These are phyloP conservation scores for Glaucopsyche alexis DNA, from an alignment of 2,888 invertebrate genomes.

Conservation along the genomic window DNA sequence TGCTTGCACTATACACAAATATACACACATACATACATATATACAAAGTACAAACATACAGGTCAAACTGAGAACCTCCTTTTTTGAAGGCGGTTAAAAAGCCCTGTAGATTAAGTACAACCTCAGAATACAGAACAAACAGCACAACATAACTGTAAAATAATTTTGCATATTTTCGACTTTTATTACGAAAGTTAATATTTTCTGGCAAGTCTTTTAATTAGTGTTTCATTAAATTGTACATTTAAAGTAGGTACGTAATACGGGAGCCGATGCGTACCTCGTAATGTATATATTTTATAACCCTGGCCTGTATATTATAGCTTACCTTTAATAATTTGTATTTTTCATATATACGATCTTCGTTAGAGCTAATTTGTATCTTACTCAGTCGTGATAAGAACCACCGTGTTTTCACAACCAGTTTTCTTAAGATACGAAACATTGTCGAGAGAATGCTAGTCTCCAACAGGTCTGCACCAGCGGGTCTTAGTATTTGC, in stretches of 20 bases:
- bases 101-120: conserved; percentile 5
- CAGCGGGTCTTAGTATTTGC: conserved; percentile 63
- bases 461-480: conserved; percentile 49
- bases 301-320: conserved; percentile 70
- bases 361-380: conserved; percentile 37
- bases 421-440: conserved; percentile 45
- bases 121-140: too few relatives aligned
- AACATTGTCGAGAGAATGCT: conserved; percentile 18
- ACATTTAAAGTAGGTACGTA: conserved; percentile 55
- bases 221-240: conserved; percentile 40
- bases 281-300: conserved; percentile 74
- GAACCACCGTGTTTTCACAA: background rate
- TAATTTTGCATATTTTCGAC: conserved; percentile 6
- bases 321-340: conserved; percentile 69
- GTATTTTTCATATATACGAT: conserved; percentile 39
- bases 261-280: conserved; percentile 63
- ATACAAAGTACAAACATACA: too few relatives aligned
- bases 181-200: background rate
- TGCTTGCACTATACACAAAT: too few relatives aligned
- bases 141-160: conserved; percentile 24
- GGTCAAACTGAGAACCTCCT: too few relatives aligned
- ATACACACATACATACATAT: too few relatives aligned
- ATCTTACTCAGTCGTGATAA: background rate
- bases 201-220: conserved; percentile 19
- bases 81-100: too few relatives aligned